Conservation (phyloP, 1,140 invertebrate species). For the Macrobrachium nipponense region DNA sequence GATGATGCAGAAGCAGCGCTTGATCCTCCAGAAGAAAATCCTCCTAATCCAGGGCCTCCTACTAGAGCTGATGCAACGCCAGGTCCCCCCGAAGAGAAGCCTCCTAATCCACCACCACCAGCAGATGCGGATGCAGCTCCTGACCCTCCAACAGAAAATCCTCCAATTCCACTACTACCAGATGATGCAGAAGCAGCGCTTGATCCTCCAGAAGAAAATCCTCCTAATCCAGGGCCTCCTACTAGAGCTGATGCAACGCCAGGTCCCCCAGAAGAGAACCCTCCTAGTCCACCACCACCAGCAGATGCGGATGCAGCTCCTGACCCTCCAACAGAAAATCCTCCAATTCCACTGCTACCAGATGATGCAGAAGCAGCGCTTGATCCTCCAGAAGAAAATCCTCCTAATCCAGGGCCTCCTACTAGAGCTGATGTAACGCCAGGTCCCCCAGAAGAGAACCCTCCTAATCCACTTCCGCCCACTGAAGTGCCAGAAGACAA, state of each 20-base stretch:
- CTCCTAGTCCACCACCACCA: not conserved
- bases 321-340: not conserved
- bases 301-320: not conserved
- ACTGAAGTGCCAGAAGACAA: not conserved
- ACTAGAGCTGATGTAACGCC: not conserved
- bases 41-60: conserved; percentile 6
- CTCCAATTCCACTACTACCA: not conserved
- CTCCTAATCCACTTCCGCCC: not conserved
- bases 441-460: not conserved
- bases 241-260: not conserved
- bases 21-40: not conserved
- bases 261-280: not conserved
- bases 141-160: not conserved
- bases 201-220: not conserved
- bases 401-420: not conserved
- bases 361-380: not conserved
- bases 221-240: not conserved
- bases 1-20: not conserved
- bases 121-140: not conserved
- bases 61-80: not conserved
- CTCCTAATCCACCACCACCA: not conserved
- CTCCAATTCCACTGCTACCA: not conserved
- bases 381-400: not conserved
- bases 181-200: not conserved
- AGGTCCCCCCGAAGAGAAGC: not conserved